phyloP scores from a whole-genome alignment of 2,797 vertebrate genomes.

The Jordanella pulchra region DNA sequence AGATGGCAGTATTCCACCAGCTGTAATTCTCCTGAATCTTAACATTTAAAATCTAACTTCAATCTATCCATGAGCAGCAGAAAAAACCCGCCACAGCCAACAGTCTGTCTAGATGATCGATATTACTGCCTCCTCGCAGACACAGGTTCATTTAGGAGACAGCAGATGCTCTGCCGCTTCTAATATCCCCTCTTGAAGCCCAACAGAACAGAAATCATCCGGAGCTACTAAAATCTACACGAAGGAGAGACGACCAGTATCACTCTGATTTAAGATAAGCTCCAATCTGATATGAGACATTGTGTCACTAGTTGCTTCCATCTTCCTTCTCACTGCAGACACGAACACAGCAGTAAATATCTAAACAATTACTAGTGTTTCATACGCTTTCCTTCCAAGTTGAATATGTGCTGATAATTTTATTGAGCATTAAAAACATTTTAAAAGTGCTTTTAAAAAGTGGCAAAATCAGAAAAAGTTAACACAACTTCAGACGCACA shows the following conservation, averaged over 20 bases:
- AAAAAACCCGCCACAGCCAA: constrained; percentile 38
- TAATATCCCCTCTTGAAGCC: constrained; percentile 28
- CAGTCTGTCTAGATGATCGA: constrained; percentile 52
- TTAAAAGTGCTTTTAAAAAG: not conserved
- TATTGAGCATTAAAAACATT: constrained; percentile 3
- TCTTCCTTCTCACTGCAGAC: not conserved
- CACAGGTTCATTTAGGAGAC: constrained; percentile 38
- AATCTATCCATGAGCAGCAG: constrained; percentile 39
- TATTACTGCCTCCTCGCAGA: constrained; percentile 32
- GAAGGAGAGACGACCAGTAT: constrained; percentile 21
- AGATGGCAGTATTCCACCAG: constrained; percentile 78
- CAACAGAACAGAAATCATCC: constrained; percentile 11
- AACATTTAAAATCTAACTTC: constrained; percentile 30
- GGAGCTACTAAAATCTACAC: not conserved
- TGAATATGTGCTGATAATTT: not conserved
- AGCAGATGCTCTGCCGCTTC: constrained; percentile 26
- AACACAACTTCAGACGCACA: not conserved
- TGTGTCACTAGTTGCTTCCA: constrained; percentile 14
- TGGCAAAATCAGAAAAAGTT: not conserved
- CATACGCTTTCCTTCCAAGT: not conserved
- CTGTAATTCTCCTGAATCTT: constrained; percentile 17
- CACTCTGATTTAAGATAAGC: constrained; percentile 45
- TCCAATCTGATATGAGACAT: constrained; percentile 7
- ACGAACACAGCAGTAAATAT: constrained; percentile 3
- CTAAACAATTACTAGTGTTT: constrained; percentile 3